Percentiles rank a stretch among this genome's conserved stretches.
phyloP scores from a whole-genome alignment of 2,797 vertebrate species.

The Synaphobranchus kaupii region DNA sequence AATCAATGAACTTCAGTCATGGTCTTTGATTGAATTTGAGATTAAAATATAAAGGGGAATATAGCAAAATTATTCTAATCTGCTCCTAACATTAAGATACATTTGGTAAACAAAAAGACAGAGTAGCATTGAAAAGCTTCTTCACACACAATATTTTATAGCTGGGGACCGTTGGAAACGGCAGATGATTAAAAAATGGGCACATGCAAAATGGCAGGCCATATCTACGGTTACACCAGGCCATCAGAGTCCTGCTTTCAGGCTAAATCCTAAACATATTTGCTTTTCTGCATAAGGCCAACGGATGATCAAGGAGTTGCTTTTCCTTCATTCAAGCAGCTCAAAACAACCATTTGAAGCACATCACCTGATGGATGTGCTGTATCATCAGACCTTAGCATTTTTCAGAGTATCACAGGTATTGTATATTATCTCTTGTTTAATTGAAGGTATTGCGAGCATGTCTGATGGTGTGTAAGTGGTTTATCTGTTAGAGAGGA shows the following conservation, averaged over 20 bases:
- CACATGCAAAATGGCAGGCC: neutral
- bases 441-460: neutral
- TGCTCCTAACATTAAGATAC: neutral
- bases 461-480: neutral
- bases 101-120: neutral
- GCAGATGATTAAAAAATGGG: neutral
- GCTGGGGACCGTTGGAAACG: neutral
- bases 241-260: neutral
- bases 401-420: neutral
- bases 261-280: neutral
- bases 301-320: neutral
- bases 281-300: neutral
- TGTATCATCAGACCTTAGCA: neutral
- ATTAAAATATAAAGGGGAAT: neutral
- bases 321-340: neutral
- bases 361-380: neutral
- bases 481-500: neutral
- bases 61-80: neutral
- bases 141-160: neutral
- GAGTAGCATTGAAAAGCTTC: no score
- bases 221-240: neutral
- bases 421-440: neutral
- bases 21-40: neutral
- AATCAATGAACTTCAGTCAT: no score
- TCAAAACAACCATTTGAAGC: neutral